Evolutionary conservation across 1,140 invertebrate genomes (phyloP), one percentile per base, ranked within the genome.

Genomic region (Neoseiulus cucumeris): DNA sequence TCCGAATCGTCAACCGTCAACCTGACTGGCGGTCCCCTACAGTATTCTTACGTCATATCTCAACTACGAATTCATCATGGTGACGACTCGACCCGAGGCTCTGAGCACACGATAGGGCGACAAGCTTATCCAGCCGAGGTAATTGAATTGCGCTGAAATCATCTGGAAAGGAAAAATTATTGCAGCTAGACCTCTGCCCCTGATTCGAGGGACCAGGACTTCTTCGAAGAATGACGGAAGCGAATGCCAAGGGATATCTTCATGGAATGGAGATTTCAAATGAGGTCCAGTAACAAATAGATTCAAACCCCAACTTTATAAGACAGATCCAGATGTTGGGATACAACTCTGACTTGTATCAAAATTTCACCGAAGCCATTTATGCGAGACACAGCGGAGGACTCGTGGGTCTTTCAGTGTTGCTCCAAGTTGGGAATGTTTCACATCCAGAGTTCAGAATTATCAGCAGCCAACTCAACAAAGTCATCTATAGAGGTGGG

Each of bases 301-400:
- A n/a, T n/a, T n/a, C n/a, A n/a, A n/a, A n/a, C n/a, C n/a, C n/a
- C n/a, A n/a, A n/a, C n/a, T n/a, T n/a, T n/a, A n/a, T n/a, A n/a
- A n/a, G n/a, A n/a, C 82, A 91, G 89, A 86, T 91, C 73, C 89
- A 91, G 80, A 87, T 91, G 79, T 87, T 89, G 76, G 87, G 88
- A 70, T 93, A 89, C 82, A 93, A 93, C 79, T 88, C 87, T 65
- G 87, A 91, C 75, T 80, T 93, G 64, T 91, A 91, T 78, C 83
- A 84, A 71, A 91, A 91, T 79, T 87, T 89, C 77, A 87, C 87
- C 44, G 87, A 90, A 75, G 88, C 89, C 1, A 86, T 90, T 71
- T 85, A 89, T 7, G 45, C 18, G 4, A 47, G 45, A 14, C 4
- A 14, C 45, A 47, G 45, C 28, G 45, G 14, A 28, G 45, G 18